These are phyloP conservation scores for Danio aesculapii DNA, from an alignment of 2,797 vertebrate genomes.

Conservation along the genomic window DNA sequence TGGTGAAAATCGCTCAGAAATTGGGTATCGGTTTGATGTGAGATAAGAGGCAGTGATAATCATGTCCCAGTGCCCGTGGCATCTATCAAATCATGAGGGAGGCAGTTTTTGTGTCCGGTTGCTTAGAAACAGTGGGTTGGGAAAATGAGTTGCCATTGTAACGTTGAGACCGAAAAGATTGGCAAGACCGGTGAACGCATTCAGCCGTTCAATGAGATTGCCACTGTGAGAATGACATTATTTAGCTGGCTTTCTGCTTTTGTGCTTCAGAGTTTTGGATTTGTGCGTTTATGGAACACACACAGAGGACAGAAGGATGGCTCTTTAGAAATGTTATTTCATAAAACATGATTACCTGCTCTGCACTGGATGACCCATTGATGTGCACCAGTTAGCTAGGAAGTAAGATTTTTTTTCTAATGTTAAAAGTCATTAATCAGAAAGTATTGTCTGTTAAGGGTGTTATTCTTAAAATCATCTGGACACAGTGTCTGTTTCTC, in stretches of 20 bases:
- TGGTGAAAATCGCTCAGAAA: conserved; percentile 56
- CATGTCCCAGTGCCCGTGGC: conserved; percentile 51
- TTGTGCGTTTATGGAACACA: conserved; percentile 12
- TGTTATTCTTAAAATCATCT: neutral
- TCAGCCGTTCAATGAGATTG: conserved; percentile 50
- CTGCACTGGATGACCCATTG: neutral
- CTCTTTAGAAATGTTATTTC: neutral
- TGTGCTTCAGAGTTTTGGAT: conserved; percentile 23
- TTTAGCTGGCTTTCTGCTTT: conserved; percentile 35
- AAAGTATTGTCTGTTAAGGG: neutral
- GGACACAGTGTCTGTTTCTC: too few relatives aligned
- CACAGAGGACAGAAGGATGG: neutral
- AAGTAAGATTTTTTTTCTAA: neutral
- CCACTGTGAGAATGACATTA: conserved; percentile 28
- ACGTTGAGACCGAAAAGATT: conserved; percentile 48
- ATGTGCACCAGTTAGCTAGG: neutral
- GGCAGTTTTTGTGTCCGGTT: conserved; percentile 56
- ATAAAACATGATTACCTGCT: neutral
- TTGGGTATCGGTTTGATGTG: conserved; percentile 55
- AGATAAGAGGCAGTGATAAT: conserved; percentile 57
- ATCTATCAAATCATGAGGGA: conserved; percentile 51
- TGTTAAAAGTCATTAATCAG: neutral
- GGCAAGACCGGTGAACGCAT: conserved; percentile 29
- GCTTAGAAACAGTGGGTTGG: conserved; percentile 57
- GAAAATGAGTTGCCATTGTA: conserved; percentile 50